A percentile compares a stretch with the other conserved stretches of the same genome.
These are phyloP conservation scores for Sebastes cheni DNA, from an alignment of 2,797 vertebrate species.

Conservation along the genomic window DNA sequence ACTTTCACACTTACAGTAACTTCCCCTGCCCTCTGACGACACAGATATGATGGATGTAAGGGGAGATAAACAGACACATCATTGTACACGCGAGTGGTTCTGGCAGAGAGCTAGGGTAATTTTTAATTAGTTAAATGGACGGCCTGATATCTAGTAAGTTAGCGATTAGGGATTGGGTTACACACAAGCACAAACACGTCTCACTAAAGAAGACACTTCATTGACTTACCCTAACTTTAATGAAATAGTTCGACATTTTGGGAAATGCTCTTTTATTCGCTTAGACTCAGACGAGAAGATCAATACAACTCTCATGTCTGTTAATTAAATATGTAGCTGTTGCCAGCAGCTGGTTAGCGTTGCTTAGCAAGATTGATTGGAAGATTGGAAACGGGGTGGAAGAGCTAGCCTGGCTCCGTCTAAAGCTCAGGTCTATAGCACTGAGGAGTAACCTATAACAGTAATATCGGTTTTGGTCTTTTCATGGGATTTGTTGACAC, in stretches of 20 bases:
- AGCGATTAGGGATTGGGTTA: neutral
- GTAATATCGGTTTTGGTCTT: neutral
- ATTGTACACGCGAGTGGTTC: neutral
- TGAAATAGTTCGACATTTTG: too few species aligned
- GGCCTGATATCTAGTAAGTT: slow-evolving; percentile 9
- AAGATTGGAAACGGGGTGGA: neutral
- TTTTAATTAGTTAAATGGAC: slow-evolving; percentile 17
- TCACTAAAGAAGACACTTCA: neutral
- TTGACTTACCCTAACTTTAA: neutral
- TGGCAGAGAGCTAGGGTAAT: neutral
- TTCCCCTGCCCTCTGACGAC: neutral
- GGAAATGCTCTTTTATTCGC: neutral
- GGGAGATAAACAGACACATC: neutral
- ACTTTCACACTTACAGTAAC: neutral
- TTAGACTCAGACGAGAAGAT: neutral
- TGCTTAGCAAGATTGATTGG: neutral
- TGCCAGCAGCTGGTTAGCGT: neutral
- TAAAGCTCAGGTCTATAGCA: neutral
- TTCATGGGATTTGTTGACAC: neutral
- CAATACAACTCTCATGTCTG: neutral
- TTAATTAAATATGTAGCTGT: neutral
- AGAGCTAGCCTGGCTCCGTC: neutral
- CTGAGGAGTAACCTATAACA: neutral
- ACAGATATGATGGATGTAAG: neutral
- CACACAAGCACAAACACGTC: neutral